phyloP scores from a whole-genome alignment of 2,113 vertebrate genomes.

The Vanacampus margaritifer region DNA sequence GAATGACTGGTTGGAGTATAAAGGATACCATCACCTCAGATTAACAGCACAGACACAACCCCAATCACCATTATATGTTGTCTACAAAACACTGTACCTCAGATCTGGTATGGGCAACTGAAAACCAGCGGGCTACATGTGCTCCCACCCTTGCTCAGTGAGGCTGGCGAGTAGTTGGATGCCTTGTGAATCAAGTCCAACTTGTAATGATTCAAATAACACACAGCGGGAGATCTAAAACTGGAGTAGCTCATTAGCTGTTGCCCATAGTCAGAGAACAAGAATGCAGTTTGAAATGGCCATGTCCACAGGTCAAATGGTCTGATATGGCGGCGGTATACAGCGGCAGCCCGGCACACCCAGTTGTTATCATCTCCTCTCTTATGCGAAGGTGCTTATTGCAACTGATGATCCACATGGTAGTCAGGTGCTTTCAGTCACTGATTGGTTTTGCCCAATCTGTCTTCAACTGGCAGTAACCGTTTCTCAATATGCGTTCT shows the following conservation, averaged over 20 bases:
- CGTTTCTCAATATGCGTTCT: too few relatives aligned
- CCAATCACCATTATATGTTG: constrained; percentile 19
- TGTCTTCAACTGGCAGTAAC: too few relatives aligned
- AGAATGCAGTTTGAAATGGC: not conserved
- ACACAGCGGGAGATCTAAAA: not conserved
- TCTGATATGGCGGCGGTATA: not conserved
- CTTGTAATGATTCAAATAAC: not conserved
- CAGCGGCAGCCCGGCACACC: too few relatives aligned
- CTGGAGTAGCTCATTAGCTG: not conserved
- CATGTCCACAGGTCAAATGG: not conserved
- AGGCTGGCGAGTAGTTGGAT: not conserved
- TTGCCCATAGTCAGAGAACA: too few relatives aligned
- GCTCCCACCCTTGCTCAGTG: not conserved
- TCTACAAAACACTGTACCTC: constrained; percentile 8
- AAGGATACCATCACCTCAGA: constrained; percentile 32
- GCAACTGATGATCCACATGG: too few relatives aligned
- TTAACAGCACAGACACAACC: constrained; percentile 17
- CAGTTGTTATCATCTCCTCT: too few relatives aligned
- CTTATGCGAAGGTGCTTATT: too few relatives aligned
- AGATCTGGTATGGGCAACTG: not conserved
- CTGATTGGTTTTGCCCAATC: too few relatives aligned
- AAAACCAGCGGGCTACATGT: too few relatives aligned
- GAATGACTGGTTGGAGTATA: constrained; percentile 22
- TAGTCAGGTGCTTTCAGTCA: too few relatives aligned
- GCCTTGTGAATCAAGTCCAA: not conserved